Evolutionary conservation across 2,888 invertebrate genomes (phyloP).

Genomic region (Tachystola acroxantha): DNA sequence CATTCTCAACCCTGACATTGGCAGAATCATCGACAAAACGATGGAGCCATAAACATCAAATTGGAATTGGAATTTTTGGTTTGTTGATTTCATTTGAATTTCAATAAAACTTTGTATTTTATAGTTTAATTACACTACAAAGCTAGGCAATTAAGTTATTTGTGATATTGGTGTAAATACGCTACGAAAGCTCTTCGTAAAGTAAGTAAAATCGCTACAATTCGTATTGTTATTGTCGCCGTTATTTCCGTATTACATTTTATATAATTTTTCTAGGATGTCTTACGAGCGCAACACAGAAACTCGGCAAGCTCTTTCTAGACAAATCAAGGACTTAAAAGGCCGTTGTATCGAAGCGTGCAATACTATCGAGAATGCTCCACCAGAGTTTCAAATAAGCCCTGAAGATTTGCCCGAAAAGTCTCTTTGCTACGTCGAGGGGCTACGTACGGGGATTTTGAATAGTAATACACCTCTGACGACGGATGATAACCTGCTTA

Average conservation of each 20-base stretch:
- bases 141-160: neutral
- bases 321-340: constrained; percentile 46
- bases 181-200: neutral
- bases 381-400: constrained; percentile 26
- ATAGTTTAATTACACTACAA: too few species aligned
- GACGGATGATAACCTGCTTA: constrained; percentile 47
- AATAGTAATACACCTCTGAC: constrained; percentile 42
- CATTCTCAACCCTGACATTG: too few species aligned
- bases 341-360: constrained; percentile 43
- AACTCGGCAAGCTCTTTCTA: constrained; percentile 37
- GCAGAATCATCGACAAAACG: too few species aligned
- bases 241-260: too few species aligned
- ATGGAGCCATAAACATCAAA: too few species aligned
- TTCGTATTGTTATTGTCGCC: neutral
- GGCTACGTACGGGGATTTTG: constrained; percentile 41
- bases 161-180: neutral
- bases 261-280: constrained; percentile 36
- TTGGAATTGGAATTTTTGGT: too few species aligned
- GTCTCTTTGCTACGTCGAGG: constrained; percentile 44
- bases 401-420: constrained; percentile 35
- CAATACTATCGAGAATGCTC: constrained; percentile 46
- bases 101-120: too few species aligned
- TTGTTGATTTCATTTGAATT: too few species aligned
- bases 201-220: neutral
- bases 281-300: constrained; percentile 32